phyloP scores from a whole-genome alignment of 1,140 invertebrate genomes.

The Epicauta chinensis region DNA sequence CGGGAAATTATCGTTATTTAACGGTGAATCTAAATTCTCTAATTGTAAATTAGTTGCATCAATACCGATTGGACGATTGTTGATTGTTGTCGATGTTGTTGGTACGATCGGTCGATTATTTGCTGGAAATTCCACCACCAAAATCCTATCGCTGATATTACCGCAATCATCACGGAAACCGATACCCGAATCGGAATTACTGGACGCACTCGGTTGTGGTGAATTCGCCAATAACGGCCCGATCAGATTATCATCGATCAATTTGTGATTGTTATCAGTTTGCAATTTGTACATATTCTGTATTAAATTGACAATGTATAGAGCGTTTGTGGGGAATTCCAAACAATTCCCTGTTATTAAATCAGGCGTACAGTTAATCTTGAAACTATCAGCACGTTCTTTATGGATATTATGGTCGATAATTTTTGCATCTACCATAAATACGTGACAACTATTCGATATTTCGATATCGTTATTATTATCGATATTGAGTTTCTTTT shows the following conservation, averaged over 20 bases:
- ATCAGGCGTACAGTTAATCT: constrained; percentile 69
- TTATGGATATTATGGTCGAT: constrained; percentile 73
- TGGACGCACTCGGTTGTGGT: constrained; percentile 80
- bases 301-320: constrained; percentile 73
- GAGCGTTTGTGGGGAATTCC: constrained; percentile 85
- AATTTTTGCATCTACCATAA: constrained; percentile 83
- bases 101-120: constrained; percentile 27
- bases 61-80: constrained; percentile 31
- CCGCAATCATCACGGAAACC: constrained; percentile 69
- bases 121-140: constrained; percentile 68
- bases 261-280: constrained; percentile 22
- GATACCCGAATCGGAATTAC: constrained; percentile 92
- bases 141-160: constrained; percentile 73
- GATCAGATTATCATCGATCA: constrained; percentile 22
- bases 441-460: constrained; percentile 91
- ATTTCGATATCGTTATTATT: constrained; percentile 47
- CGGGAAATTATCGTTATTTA: constrained; percentile 21
- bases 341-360: constrained; percentile 58
- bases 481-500: constrained; percentile 22
- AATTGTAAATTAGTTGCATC: constrained; percentile 28
- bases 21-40: constrained; percentile 25
- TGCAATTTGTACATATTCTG: constrained; percentile 59
- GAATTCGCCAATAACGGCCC: constrained; percentile 55
- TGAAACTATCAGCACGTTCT: constrained; percentile 65
- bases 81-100: constrained; percentile 31